phyloP scores from a whole-genome alignment of 2,888 invertebrate genomes.

The Molorchus minor region DNA sequence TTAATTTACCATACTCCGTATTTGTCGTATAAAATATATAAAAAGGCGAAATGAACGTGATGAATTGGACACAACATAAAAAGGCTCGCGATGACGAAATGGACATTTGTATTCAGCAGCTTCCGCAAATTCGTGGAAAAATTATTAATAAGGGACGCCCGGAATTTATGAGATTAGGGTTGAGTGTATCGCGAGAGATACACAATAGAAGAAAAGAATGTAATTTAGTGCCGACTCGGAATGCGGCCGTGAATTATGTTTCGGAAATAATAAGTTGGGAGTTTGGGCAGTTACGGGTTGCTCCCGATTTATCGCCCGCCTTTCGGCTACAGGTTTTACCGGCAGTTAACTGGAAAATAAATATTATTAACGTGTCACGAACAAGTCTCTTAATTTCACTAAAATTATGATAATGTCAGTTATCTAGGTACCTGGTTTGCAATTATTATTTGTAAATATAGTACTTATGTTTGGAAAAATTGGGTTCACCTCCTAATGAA shows the following conservation, averaged over 20 bases:
- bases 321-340: background rate
- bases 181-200: conserved; percentile 8
- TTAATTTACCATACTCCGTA: background rate
- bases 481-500: no score
- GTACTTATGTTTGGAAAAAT: no score
- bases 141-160: conserved; percentile 17
- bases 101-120: conserved; percentile 12
- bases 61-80: conserved; percentile 16
- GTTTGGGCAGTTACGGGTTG: background rate
- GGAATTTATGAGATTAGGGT: conserved; percentile 16
- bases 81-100: conserved; percentile 10
- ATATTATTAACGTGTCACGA: no score
- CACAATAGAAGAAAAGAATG: conserved; percentile 10
- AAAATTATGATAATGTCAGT: no score
- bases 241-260: conserved; percentile 15
- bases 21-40: conserved; percentile 11
- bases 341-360: background rate
- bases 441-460: no score
- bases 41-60: conserved; percentile 12
- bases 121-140: conserved; percentile 6
- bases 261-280: background rate
- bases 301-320: background rate
- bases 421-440: no score
- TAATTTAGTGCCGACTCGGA: background rate
- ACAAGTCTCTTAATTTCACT: no score